Evolutionary conservation across 2,113 vertebrate genomes (phyloP).

Genomic region (Tupaia chinensis): DNA sequence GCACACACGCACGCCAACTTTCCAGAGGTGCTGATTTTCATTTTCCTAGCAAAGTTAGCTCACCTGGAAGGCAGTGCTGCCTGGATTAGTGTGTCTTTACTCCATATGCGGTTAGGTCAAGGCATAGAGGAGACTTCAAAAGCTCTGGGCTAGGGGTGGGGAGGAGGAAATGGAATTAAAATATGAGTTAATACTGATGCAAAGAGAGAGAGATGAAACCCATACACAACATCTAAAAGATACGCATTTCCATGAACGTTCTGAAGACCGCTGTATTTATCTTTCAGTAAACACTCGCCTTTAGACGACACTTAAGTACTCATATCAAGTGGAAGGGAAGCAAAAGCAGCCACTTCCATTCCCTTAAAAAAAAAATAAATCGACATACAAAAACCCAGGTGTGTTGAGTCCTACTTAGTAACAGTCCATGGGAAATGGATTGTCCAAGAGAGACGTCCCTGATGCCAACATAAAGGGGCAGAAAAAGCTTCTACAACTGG

Average conservation of each 20-base stretch:
- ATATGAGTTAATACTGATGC: no score
- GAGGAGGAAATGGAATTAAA: no score
- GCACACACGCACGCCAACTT: background rate
- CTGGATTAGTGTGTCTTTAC: background rate
- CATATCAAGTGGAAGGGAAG: background rate
- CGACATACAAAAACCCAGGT: background rate
- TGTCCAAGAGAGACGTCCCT: background rate
- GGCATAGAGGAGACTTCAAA: no score
- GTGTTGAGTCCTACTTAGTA: background rate
- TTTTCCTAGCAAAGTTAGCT: background rate
- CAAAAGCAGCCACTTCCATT: background rate
- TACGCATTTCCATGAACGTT: no score
- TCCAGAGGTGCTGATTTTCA: background rate
- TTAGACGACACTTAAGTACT: background rate
- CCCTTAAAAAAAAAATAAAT: background rate
- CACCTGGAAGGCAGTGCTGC: background rate
- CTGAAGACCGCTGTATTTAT: no score
- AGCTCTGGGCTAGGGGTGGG: no score
- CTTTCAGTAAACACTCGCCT: background rate
- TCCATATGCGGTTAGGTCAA: background rate
- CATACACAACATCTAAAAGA: no score
- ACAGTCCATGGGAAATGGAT: background rate
- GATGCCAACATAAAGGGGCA: background rate
- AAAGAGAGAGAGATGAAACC: no score
- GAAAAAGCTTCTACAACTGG: background rate